These are phyloP conservation scores for Pogonocherus hispidulus DNA, from an alignment of 2,888 invertebrate species.

Conservation along the genomic window DNA sequence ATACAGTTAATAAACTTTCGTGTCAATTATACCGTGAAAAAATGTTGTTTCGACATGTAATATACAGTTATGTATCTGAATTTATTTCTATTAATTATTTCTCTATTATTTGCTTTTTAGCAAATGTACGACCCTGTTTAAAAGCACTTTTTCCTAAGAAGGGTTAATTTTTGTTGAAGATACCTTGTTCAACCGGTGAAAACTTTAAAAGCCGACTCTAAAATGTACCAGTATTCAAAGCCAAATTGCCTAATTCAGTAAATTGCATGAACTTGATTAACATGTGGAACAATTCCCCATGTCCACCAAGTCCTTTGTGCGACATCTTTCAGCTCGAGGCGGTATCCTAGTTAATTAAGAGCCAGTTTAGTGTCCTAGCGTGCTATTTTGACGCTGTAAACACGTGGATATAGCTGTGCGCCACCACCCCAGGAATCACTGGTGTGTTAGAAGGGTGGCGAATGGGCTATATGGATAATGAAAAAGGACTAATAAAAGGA, in stretches of 20 bases:
- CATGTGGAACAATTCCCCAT: constrained; percentile 14
- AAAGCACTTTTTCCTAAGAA: too few species aligned
- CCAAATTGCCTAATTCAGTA: constrained; percentile 22
- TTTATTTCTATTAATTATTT: too few species aligned
- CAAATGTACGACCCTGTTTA: too few species aligned
- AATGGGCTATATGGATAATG: constrained; percentile 34
- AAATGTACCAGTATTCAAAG: constrained; percentile 5
- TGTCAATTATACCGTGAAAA: too few species aligned
- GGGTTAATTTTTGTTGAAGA: background rate
- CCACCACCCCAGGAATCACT: background rate
- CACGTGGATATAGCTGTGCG: constrained; percentile 58
- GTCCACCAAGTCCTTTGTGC: constrained; percentile 26
- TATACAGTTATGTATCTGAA: too few species aligned
- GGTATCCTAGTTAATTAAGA: constrained; percentile 59
- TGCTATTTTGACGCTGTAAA: constrained; percentile 62
- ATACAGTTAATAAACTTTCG: too few species aligned
- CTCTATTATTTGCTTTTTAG: too few species aligned
- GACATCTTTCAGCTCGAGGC: constrained; percentile 31
- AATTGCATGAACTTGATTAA: constrained; percentile 19
- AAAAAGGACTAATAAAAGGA: too few species aligned
- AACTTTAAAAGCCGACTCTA: background rate
- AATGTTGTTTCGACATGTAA: too few species aligned
- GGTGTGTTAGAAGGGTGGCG: constrained; percentile 36
- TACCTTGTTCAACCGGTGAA: background rate
- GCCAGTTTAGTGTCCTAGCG: constrained; percentile 58